Base-by-base conservation (phyloP, 2,797 vertebrate genomes). In the Dermochelys coriacea region DNA sequence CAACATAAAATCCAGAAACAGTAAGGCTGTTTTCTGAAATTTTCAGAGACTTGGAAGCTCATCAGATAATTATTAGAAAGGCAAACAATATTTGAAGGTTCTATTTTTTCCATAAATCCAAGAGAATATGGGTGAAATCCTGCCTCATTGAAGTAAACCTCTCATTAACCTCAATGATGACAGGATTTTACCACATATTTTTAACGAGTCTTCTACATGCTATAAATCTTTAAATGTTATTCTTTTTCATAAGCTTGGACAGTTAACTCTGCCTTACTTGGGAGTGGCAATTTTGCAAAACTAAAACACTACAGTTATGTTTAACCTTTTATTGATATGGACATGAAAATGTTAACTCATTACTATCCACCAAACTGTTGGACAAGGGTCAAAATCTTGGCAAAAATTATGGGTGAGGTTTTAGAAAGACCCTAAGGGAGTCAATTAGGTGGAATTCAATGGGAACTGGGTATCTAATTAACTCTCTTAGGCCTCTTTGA, bases 51-150 rank as follows among this genome's bases (percentile, higher is more conserved):
- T 64, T 21, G 18, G 4, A 86, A 12, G n/a, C 51, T n/a, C 85
- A 57, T 77, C 64, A 82, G 77, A 34, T 9, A 57, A 57, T 1
- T 57, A 41, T 14, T 19, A 77, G 47, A 95, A 91, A 51, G 34
- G 41, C 82, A 87, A 6, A 5, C 37, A 23, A 18, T 37, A 29
- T 34, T 9, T 41, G 12, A 15, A 55, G 54, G 5, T 31, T 31
- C 64, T 50, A 34, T 18, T 91, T 61, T 89, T 85, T 41, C n/a
- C 75, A 82, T 91, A 80, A 89, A 87, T 64, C 57, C 80, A 88
- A 37, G 52, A 71, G 89, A 90, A 89, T 7, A 37, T 0, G 0
- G 68, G 64, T 47, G 84, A 57, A 31, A 86, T 37, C 23, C 47
- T 15, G 29, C 5, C 0, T 51, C 52, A 75, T 1, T 37, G 87